These are phyloP conservation scores for Clarias laeviceps DNA, from an alignment of 2,797 vertebrate genomes.

Conservation along the genomic window DNA sequence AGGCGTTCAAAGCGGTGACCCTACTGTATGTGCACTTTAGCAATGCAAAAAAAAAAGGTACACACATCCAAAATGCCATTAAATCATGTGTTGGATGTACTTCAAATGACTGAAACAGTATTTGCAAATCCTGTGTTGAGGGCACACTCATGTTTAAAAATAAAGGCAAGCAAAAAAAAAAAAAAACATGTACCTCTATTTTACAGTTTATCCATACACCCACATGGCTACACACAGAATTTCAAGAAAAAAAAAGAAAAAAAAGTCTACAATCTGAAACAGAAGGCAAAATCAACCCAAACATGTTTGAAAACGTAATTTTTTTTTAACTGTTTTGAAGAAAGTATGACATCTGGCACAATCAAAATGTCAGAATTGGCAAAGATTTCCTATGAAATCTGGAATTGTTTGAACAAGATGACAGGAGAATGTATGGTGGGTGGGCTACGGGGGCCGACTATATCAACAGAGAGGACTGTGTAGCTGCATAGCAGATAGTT, in stretches of 20 bases:
- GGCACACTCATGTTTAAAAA: neutral
- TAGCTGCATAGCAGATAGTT: neutral
- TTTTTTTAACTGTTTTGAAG: neutral
- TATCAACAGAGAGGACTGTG: neutral
- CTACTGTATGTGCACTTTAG: too few relatives aligned
- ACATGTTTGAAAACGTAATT: neutral
- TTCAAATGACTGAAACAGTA: neutral
- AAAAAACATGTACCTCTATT: neutral
- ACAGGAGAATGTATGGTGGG: neutral
- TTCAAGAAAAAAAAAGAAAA: neutral
- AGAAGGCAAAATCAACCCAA: slow-evolving; percentile 1
- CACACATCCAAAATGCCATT: neutral
- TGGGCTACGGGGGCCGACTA: neutral
- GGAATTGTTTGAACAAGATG: neutral
- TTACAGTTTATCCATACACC: neutral
- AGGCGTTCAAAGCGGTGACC: too few relatives aligned
- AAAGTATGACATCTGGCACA: slow-evolving; percentile 6
- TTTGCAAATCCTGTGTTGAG: neutral
- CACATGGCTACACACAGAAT: neutral
- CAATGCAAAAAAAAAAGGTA: neutral
- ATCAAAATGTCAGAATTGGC: slow-evolving; percentile 9
- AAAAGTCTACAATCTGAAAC: neutral
- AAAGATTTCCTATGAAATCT: neutral
- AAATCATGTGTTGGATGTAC: neutral
- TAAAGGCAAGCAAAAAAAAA: neutral